Base-by-base conservation (phyloP, 2,113 vertebrate species). In the Tretioscincus oriximinensis region DNA sequence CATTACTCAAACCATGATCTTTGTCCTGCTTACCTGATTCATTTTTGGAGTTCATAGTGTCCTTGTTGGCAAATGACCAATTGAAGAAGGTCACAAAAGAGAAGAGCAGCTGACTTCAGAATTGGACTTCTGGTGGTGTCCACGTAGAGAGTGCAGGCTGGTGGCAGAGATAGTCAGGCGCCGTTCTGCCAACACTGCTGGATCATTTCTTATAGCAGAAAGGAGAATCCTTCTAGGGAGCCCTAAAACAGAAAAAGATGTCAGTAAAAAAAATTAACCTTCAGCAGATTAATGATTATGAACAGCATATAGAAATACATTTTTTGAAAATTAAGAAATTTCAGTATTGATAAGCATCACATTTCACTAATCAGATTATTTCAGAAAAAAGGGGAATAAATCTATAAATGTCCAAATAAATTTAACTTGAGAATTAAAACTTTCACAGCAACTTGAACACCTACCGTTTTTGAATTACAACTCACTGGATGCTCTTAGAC, bases 11-110 rank as follows among this genome's bases (percentile, higher is more conserved):
- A 20, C 80, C 64, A 67, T 58, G 22, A 35, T 7, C 31, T 26
- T 21, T 29, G 2, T 11, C 41, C 0, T 29, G 51, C 84, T 84
- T 84, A 91, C 88, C 88, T 83, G 90, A 9, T 47, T 88, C 88
- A 45, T 83, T 89, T 72, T 77, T 88, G 86, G 88, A 83, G 75
- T 81, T 87, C 90, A 89, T 89, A 77, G 66, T 49, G 83, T 84
- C 68, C 61, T 76, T 2, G 82, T 66, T 73, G 49, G 63, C 60
- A 67, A 49, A 49, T 67, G 47, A n/a, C 69, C 47, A 49, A n/a
- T 67, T 10, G 9, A 49, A n/a, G 65, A 80, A 24, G 67, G 24
- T 69, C 29, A 54, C 65, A 51, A 70, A 80, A 60, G 1, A 41
- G 65, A 26, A 41, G 31, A 64, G 28, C 61, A 54, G 67, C 73